phyloP scores from a whole-genome alignment of 2,888 invertebrate species.

The Drosophila neonasuta region DNA sequence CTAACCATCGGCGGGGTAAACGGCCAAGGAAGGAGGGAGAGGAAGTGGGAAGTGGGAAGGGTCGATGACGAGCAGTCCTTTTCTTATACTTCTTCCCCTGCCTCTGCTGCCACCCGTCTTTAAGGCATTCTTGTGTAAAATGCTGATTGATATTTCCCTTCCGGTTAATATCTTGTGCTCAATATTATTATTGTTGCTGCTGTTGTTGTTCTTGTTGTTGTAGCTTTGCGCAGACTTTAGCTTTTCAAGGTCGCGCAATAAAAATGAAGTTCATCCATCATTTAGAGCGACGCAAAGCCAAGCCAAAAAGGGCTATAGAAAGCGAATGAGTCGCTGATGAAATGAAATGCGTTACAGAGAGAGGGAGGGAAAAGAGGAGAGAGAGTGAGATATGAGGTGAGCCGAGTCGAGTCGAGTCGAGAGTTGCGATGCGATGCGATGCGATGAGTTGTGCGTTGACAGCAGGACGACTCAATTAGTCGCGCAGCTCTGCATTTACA shows the following conservation, averaged over 20 bases:
- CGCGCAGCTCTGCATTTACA: constrained; percentile 65
- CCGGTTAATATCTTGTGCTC: constrained; percentile 64
- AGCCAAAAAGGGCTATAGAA: neutral
- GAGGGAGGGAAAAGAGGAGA: neutral
- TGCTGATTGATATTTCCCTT: constrained; percentile 73
- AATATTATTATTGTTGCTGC: constrained; percentile 19
- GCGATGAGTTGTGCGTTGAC: constrained; percentile 37
- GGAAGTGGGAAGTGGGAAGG: neutral
- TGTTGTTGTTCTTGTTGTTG: constrained; percentile 19
- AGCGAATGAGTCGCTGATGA: too few species aligned
- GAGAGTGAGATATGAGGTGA: neutral
- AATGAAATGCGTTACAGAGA: neutral
- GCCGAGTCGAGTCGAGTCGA: neutral
- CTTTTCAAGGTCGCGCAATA: constrained; percentile 67
- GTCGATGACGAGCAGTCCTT: constrained; percentile 29
- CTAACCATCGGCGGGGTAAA: neutral
- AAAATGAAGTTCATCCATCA: constrained; percentile 77
- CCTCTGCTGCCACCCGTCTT: constrained; percentile 1
- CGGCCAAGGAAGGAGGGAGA: neutral
- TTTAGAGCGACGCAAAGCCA: constrained; percentile 36
- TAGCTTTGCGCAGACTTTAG: constrained; percentile 34
- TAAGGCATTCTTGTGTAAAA: constrained; percentile 67
- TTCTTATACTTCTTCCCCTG: constrained; percentile 5
- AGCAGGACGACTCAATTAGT: constrained; percentile 68
- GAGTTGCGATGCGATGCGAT: too few species aligned